Conservation (phyloP, 2,888 invertebrate species). For the Drosophila nr. perissopoda region DNA sequence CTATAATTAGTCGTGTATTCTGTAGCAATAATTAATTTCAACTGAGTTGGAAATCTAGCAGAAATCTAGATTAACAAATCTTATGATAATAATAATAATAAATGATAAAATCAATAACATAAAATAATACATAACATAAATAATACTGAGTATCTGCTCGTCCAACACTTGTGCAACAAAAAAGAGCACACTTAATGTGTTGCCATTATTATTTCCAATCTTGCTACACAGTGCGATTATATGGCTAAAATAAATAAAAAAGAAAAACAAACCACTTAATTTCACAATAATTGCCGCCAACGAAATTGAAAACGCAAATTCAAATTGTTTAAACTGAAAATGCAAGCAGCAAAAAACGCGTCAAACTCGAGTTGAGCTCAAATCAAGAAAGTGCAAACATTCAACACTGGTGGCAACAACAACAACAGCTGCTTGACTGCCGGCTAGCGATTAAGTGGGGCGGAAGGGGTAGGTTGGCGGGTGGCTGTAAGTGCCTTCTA, state of each 20-base stretch:
- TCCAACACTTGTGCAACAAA: background rate
- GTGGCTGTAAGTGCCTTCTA: slow-evolving; percentile 43
- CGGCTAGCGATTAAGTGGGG: slow-evolving; percentile 35
- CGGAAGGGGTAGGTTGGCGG: slow-evolving; percentile 4
- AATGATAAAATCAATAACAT: too few species aligned
- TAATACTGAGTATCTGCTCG: background rate
- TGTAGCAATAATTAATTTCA: background rate
- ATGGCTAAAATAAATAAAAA: background rate
- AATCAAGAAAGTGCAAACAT: slow-evolving; percentile 69
- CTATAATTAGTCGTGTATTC: background rate
- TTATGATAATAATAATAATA: background rate
- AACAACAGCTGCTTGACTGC: slow-evolving; percentile 63
- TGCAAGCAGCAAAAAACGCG: slow-evolving; percentile 15
- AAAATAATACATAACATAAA: background rate
- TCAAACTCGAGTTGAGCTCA: slow-evolving; percentile 27
- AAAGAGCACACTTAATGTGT: background rate
- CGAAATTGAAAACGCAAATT: slow-evolving; percentile 64
- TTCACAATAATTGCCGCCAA: slow-evolving; percentile 71
- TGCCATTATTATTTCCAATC: slow-evolving; percentile 33
- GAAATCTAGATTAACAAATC: background rate
- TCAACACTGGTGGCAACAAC: slow-evolving; percentile 71
- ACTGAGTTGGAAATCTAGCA: background rate
- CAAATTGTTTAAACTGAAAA: slow-evolving; percentile 35
- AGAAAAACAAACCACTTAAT: slow-evolving; percentile 62
- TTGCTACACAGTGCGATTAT: slow-evolving; percentile 31